These are phyloP conservation scores for Clangula hyemalis DNA, from an alignment of 2,797 vertebrate genomes.

Conservation along the genomic window DNA sequence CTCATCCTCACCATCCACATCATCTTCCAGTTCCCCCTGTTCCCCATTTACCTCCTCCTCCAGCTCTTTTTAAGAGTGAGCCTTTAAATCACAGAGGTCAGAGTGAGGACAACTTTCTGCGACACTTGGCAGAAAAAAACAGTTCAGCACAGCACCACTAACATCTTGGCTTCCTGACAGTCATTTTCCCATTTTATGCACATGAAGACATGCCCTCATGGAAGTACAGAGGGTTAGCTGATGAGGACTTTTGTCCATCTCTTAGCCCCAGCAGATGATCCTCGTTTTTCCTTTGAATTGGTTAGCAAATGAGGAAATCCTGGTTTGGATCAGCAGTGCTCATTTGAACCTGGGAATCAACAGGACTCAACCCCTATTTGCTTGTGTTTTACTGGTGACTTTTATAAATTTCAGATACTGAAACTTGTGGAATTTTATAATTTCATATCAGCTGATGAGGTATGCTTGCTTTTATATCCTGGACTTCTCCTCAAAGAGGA, in stretches of 20 bases:
- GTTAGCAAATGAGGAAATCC: not conserved
- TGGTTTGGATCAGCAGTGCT: conserved; percentile 23
- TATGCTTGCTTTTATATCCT: conserved; percentile 82
- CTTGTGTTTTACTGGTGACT: conserved; percentile 76
- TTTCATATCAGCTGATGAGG: conserved; percentile 83
- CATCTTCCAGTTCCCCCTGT: conserved; percentile 88
- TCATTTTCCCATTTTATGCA: not conserved
- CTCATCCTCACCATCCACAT: conserved; percentile 82
- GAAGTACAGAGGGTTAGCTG: not conserved
- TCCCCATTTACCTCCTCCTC: conserved; percentile 91
- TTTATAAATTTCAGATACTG: conserved; percentile 76
- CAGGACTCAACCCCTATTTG: conserved; percentile 44
- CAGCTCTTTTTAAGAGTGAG: conserved; percentile 96
- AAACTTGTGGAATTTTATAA: conserved; percentile 79
- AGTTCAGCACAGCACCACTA: conserved; percentile 89
- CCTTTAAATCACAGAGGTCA: conserved; percentile 93
- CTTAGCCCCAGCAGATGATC: not conserved
- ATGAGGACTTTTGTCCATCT: not conserved
- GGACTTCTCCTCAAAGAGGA: conserved; percentile 81
- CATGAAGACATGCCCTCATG: not conserved
- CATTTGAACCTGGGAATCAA: conserved; percentile 63
- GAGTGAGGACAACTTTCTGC: conserved; percentile 89
- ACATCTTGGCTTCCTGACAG: conserved; percentile 37
- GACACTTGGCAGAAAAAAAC: conserved; percentile 91
- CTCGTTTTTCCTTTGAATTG: not conserved